Evolutionary conservation across 1,140 invertebrate genomes (phyloP), one percentile per base, ranked within the genome.

Genomic region (Neuroterus valhalla): DNA sequence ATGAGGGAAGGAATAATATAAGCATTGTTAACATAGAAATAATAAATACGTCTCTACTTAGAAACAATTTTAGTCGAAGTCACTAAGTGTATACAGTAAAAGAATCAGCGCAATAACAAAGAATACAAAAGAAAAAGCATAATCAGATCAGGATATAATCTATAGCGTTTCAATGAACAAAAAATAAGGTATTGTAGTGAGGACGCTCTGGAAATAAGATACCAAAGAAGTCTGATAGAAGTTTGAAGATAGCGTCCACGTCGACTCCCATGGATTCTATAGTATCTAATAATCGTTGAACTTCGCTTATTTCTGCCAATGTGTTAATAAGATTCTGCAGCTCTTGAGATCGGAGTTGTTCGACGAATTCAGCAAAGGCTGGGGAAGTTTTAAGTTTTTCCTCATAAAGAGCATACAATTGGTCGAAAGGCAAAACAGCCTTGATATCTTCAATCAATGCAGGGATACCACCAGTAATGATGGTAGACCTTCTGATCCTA

Each of bases 371-470:
- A n/a, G 71, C 68, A 17, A 84, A 86, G 5, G 74, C 72, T 23
- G 50, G 26, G 0, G 79, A 81, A 11, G 62, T 80, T 23, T 68
- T 44, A 1, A 86, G 21, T 72, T 84, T 86, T 50, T 82, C 55
- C 0, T 84, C 4, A 23, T 82, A 84, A 55, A 86, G 31, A 6
- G 75, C 72, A 42, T 72, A 50, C 19, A 84, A 77, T 26, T 82
- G 62, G 0, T 82, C 71, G 0, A 75, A 2, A 2, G 84, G 84
- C 17, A 86, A 75, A 8, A 81, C 15, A 38, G 73, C 76, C 62
- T 72, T 77, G 10, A 86, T 69, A 17, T 84, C 81, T 6, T 74
- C n/a, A 11, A 82, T 67, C 0, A 84, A 68, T 43, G 82, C 81
- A 66, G 68, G 23, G 1, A 83, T 10, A 71, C 84, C 82, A 23